These are phyloP conservation scores for Acromyrmex charruanus DNA, from an alignment of 1,140 invertebrate genomes.

Conservation along the genomic window DNA sequence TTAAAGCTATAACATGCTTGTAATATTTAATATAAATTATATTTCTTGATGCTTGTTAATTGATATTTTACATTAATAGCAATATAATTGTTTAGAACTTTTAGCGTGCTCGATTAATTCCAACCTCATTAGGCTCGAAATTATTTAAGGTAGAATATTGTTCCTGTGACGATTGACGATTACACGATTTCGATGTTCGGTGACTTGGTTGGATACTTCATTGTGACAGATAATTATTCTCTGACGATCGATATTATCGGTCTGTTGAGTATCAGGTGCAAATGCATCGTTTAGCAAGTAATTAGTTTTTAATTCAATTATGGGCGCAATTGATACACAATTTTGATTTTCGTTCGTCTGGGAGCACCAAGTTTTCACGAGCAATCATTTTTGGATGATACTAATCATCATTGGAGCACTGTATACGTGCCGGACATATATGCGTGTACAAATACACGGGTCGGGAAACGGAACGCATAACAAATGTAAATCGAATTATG, in stretches of 20 bases:
- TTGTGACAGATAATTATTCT: constrained; percentile 59
- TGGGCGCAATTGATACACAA: constrained; percentile 56
- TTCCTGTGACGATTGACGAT: constrained; percentile 42
- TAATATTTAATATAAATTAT: constrained; percentile 48
- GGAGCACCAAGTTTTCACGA: constrained; percentile 52
- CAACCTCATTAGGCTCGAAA: constrained; percentile 34
- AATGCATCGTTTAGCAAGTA: constrained; percentile 59
- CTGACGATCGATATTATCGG: constrained; percentile 33
- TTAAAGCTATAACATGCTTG: constrained; percentile 35
- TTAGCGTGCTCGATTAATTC: constrained; percentile 49
- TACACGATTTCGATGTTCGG: constrained; percentile 51
- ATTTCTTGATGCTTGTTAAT: constrained; percentile 44
- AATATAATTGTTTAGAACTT: constrained; percentile 62
- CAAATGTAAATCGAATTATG: constrained; percentile 64
- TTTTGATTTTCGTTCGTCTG: constrained; percentile 60
- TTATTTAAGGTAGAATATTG: constrained; percentile 48
- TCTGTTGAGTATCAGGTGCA: constrained; percentile 48
- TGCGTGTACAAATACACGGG: neutral
- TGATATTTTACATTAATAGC: constrained; percentile 43
- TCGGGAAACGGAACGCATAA: constrained; percentile 48
- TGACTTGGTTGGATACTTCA: constrained; percentile 48
- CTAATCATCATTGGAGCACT: constrained; percentile 47
- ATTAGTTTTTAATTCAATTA: constrained; percentile 65
- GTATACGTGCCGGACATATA: neutral
- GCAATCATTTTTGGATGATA: constrained; percentile 63